A percentile compares a stretch with the other conserved stretches of the same genome.
Conservation (phyloP, 2,888 invertebrate genomes). For the Dicyrtomina minuta region DNA sequence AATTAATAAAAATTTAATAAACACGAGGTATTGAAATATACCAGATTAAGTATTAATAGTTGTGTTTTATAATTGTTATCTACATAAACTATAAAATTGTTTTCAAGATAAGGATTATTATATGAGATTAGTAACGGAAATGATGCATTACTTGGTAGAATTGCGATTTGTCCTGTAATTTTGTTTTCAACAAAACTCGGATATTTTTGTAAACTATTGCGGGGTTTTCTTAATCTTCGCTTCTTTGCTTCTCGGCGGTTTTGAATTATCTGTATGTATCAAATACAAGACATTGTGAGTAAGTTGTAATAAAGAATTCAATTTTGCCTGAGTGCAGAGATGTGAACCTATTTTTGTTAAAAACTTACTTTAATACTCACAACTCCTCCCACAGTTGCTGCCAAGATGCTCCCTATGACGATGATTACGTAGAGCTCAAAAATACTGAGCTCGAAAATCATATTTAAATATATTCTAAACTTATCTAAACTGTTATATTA, state of each 20-base stretch:
- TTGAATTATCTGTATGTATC: slow-evolving; percentile 8
- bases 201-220: slow-evolving; percentile 25
- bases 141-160: slow-evolving; percentile 13
- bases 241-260: neutral
- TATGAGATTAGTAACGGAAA: neutral
- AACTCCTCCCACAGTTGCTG: neutral
- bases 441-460: neutral
- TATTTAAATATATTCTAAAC: no score
- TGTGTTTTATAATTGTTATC: no score
- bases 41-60: neutral
- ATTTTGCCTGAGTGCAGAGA: no score
- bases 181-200: slow-evolving; percentile 18
- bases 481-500: no score
- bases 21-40: neutral
- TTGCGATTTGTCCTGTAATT: slow-evolving; percentile 14
- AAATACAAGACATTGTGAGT: no score
- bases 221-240: slow-evolving; percentile 2
- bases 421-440: neutral
- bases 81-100: neutral
- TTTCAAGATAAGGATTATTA: neutral
- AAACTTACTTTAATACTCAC: slow-evolving; percentile 15
- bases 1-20: no score
- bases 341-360: no score
- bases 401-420: neutral
- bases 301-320: no score